Evolutionary conservation across 2,888 invertebrate species (phyloP).

Genomic region (Nebria brevicollis): DNA sequence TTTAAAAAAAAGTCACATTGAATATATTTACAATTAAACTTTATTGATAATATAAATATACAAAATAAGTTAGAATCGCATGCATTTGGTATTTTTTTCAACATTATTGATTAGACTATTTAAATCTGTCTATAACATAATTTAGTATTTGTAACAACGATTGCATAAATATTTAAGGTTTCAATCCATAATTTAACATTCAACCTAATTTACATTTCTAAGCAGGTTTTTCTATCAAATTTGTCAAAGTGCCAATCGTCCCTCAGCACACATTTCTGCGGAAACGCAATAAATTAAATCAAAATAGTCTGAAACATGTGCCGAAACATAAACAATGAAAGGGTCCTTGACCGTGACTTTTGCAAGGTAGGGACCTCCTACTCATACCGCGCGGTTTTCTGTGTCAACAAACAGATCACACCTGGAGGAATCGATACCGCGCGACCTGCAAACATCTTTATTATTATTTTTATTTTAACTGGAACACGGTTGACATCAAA

Average conservation of each 20-base stretch:
- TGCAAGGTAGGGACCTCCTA: not conserved
- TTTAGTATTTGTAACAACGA: not conserved
- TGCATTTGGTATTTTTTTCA: too few relatives aligned
- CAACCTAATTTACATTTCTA: not conserved
- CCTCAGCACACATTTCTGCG: not conserved
- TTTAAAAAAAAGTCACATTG: too few relatives aligned
- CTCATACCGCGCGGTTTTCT: not conserved
- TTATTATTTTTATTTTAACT: not conserved
- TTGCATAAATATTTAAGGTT: not conserved
- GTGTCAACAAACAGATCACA: not conserved
- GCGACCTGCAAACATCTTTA: not conserved
- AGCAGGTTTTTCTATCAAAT: not conserved
- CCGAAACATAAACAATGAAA: not conserved
- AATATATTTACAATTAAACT: too few relatives aligned
- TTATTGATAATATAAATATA: too few relatives aligned
- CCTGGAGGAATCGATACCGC: not conserved
- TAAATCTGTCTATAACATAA: not conserved
- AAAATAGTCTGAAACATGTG: not conserved
- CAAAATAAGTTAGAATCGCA: too few relatives aligned
- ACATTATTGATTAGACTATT: too few relatives aligned
- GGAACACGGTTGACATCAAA: not conserved
- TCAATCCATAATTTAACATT: not conserved
- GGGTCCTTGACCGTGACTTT: constrained; percentile 1
- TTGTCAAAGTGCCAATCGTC: constrained; percentile 1
- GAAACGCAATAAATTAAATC: not conserved